Conservation (phyloP, 2,888 invertebrate genomes). For the Cryptocephalus moraei region DNA sequence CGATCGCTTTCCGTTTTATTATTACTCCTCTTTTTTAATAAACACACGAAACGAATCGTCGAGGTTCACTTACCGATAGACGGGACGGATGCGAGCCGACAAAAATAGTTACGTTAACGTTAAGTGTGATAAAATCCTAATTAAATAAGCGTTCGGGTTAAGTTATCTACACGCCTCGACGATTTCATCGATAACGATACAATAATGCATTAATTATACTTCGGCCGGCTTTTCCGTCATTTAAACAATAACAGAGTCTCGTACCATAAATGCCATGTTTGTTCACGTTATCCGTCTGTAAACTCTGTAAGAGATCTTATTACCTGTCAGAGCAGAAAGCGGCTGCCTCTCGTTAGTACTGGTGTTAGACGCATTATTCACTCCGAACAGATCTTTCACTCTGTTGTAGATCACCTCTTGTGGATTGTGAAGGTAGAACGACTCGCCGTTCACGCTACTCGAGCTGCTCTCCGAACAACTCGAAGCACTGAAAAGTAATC, state of each 20-base stretch:
- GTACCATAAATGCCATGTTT: too few species aligned
- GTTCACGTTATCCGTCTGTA: too few species aligned
- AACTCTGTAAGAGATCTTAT: conserved; percentile 7
- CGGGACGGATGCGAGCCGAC: too few species aligned
- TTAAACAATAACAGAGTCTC: too few species aligned
- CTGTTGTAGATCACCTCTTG: conserved; percentile 74
- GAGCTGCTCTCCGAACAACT: conserved; percentile 37
- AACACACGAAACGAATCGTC: too few species aligned
- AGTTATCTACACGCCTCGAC: too few species aligned
- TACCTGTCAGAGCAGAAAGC: conserved; percentile 39
- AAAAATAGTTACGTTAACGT: too few species aligned
- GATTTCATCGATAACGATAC: too few species aligned
- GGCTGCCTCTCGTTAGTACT: conserved; percentile 24
- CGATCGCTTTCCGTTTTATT: not conserved
- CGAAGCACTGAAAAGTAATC: conserved; percentile 24
- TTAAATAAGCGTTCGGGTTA: too few species aligned
- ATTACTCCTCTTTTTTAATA: too few species aligned
- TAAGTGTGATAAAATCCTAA: too few species aligned
- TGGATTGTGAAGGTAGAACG: conserved; percentile 78
- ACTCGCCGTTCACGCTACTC: conserved; percentile 47
- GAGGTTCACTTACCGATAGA: too few species aligned
- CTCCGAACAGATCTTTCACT: conserved; percentile 71
- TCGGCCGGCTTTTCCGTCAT: not conserved
- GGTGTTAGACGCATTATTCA: conserved; percentile 22
- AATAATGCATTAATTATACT: not conserved